These are phyloP conservation scores for Cylindroiulus punctatus DNA, from an alignment of 2,888 invertebrate genomes.

Conservation along the genomic window DNA sequence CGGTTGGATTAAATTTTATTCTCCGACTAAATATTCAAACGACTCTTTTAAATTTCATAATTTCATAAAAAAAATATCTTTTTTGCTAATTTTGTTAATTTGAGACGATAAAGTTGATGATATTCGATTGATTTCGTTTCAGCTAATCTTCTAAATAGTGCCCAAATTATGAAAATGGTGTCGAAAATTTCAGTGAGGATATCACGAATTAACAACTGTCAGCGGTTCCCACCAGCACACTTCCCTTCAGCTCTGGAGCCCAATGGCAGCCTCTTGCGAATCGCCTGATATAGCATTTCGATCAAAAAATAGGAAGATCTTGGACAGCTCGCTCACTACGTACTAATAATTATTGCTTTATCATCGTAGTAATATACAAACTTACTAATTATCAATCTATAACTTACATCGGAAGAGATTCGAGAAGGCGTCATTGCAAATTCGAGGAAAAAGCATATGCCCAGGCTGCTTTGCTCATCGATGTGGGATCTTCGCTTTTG, in stretches of 20 bases:
- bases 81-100: too few species aligned
- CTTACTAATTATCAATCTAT: conserved; percentile 47
- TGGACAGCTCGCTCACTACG: conserved; percentile 42
- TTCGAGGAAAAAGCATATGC: background rate
- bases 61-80: too few species aligned
- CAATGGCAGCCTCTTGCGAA: conserved; percentile 21
- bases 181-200: too few species aligned
- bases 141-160: too few species aligned
- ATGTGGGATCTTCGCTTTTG: background rate
- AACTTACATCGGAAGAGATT: conserved; percentile 37
- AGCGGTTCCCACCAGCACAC: background rate
- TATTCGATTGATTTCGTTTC: too few species aligned
- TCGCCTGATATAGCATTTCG: conserved; percentile 37
- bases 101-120: too few species aligned
- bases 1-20: too few species aligned
- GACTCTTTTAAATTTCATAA: too few species aligned
- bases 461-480: background rate
- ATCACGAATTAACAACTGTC: too few species aligned
- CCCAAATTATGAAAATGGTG: too few species aligned
- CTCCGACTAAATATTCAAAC: too few species aligned
- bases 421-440: conserved; percentile 2
- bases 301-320: conserved; percentile 47
- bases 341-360: conserved; percentile 47
- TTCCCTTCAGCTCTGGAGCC: background rate
- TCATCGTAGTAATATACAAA: conserved; percentile 45